Conservation (phyloP, 2,113 vertebrate species). For the Melanocharis versteri region DNA sequence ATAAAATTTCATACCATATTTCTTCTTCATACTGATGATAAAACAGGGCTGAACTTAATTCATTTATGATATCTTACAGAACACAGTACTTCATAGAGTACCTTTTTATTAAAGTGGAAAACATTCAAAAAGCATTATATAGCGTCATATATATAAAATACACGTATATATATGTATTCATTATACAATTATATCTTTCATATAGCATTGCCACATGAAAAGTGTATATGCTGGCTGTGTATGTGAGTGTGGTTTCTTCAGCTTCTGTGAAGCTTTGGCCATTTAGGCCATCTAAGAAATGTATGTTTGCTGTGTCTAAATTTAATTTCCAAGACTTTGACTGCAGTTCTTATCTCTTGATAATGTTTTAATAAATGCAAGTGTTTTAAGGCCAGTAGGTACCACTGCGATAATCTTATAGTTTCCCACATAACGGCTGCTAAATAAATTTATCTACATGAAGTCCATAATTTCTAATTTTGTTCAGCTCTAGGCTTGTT, state of each 20-base stretch:
- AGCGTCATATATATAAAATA: not conserved
- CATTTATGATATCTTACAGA: not conserved
- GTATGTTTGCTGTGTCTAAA: not conserved
- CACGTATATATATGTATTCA: too few species aligned
- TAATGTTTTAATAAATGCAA: conserved; percentile 34
- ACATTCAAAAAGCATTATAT: not conserved
- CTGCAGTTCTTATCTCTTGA: not conserved
- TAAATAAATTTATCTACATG: conserved; percentile 9
- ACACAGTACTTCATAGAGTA: not conserved
- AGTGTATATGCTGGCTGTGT: not conserved
- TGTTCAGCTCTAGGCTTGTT: not conserved
- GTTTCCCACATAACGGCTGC: not conserved
- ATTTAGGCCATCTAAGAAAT: not conserved
- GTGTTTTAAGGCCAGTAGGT: conserved; percentile 3
- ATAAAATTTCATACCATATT: too few species aligned
- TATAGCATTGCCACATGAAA: not conserved
- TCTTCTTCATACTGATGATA: not conserved
- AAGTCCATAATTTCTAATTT: conserved; percentile 37
- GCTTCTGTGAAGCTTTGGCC: not conserved
- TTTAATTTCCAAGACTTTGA: not conserved
- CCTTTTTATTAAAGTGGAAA: not conserved
- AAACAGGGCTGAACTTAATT: not conserved
- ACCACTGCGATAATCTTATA: not conserved
- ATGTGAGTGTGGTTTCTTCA: not conserved
- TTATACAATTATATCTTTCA: not conserved